phyloP scores from a whole-genome alignment of 2,888 invertebrate genomes.

The Phengaris alcon region DNA sequence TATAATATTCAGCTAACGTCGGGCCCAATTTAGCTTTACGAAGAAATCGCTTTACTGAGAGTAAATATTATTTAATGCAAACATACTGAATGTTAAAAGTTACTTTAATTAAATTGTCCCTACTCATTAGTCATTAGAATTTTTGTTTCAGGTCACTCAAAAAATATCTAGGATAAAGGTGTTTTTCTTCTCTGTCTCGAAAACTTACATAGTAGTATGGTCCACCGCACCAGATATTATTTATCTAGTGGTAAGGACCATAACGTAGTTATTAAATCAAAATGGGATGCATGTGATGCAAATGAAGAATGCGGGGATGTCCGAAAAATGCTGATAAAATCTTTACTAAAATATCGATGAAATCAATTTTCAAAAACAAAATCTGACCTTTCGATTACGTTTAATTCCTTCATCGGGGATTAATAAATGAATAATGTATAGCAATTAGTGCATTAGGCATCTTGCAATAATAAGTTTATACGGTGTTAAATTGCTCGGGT shows the following conservation, averaged over 20 bases:
- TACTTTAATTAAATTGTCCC: background rate
- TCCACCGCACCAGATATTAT: too few relatives aligned
- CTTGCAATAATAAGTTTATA: constrained; percentile 73
- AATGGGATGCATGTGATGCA: background rate
- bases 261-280: too few relatives aligned
- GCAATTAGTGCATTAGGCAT: constrained; percentile 65
- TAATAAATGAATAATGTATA: constrained; percentile 24
- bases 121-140: background rate
- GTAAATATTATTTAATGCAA: background rate
- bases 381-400: constrained; percentile 42
- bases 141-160: background rate
- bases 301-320: background rate
- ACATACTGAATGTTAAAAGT: background rate
- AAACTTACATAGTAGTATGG: too few relatives aligned
- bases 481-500: constrained; percentile 57
- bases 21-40: constrained; percentile 38
- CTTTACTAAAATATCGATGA: background rate
- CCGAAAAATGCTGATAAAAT: too few relatives aligned
- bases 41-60: constrained; percentile 14
- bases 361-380: background rate
- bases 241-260: too few relatives aligned
- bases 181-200: too few relatives aligned
- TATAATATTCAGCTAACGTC: constrained; percentile 49
- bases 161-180: too few relatives aligned
- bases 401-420: constrained; percentile 24